A percentile compares a stretch with the other conserved stretches of the same genome.
Conservation (phyloP, 2,113 vertebrate genomes). For the Pipra filicauda region DNA sequence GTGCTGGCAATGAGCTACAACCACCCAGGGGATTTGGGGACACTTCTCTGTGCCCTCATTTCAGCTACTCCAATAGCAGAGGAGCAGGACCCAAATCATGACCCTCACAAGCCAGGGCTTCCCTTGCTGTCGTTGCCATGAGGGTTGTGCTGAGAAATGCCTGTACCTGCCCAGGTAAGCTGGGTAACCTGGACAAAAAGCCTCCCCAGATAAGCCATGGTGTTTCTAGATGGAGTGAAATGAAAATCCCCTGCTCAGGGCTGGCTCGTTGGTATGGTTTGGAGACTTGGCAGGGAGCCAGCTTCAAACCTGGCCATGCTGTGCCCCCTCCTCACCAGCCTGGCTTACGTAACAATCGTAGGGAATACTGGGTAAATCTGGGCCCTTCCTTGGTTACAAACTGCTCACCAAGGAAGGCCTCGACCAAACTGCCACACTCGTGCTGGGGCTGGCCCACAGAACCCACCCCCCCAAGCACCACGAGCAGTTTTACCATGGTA, state of each 20-base stretch:
- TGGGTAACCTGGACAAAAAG: not conserved
- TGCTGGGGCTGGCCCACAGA: not conserved
- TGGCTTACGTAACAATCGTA: too few relatives aligned
- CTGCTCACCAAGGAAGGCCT: too few relatives aligned
- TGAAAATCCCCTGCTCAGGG: not conserved
- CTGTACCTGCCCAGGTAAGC: not conserved
- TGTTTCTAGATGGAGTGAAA: not conserved
- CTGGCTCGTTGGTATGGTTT: too few relatives aligned
- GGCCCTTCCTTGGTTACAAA: too few relatives aligned
- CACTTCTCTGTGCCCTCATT: not conserved
- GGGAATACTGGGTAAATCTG: too few relatives aligned
- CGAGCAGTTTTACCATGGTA: not conserved
- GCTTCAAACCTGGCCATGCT: too few relatives aligned
- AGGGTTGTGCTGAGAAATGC: not conserved
- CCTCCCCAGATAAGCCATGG: not conserved
- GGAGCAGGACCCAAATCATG: not conserved
- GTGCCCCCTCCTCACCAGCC: too few relatives aligned
- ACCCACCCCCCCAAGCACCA: rapidly evolving
- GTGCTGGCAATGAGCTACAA: not conserved
- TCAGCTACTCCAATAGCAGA: not conserved
- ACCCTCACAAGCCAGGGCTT: not conserved
- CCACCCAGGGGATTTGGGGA: not conserved
- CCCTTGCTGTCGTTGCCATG: not conserved
- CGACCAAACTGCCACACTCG: too few relatives aligned
- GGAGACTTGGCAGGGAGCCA: too few relatives aligned